Evolutionary conservation across 1,140 invertebrate species (phyloP), one percentile per base, ranked within the genome.

Genomic region (Drosophila sproati): DNA sequence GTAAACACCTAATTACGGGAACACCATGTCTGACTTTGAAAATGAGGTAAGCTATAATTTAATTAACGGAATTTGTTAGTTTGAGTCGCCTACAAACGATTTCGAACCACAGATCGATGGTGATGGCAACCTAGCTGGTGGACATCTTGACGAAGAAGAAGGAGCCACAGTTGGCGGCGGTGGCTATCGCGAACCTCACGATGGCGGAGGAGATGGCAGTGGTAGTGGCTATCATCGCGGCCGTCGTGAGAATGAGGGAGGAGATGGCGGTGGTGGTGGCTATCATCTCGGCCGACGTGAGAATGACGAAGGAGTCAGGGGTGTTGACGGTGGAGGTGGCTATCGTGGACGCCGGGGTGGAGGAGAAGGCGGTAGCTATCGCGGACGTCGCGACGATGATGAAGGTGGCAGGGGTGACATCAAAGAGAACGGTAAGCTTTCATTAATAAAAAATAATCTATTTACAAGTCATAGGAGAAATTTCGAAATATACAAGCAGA

Each of bases 21-120:
- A 29, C 5, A 59, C 0, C 5, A 88, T 88, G 85, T 78, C 85
- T 0, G 85, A 89, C 34, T 88, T 80, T 80, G 80, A 54, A 2
- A 71, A 76, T 5, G 72, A 73, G 52, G 85, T 88, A 60, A 56
- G 61, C 32, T 37, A 39, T 3, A 10, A n/a, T 43, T 43, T 3
- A 43, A n/a, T 43, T n/a, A 43, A 6, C n/a, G 39, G 0, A n/a
- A n/a, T 43, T n/a, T 3, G 3, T 43, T 43, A 43, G 39, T 0
- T n/a, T n/a, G 10, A 3, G 10, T 4, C 37, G 7, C 10, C 39
- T 4, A 4, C 10, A n/a, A 39, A 10, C 37, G 10, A 39, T 10
- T 0, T 39, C 1, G 37, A 39, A 8, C 10, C 37, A 39, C 7
- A 39, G 6, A 3, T 8, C 20, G 62, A 64, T n/a, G 72, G 64